These are phyloP conservation scores for Haliaeetus leucogaster DNA, from an alignment of 2,113 vertebrate genomes.

Conservation along the genomic window DNA sequence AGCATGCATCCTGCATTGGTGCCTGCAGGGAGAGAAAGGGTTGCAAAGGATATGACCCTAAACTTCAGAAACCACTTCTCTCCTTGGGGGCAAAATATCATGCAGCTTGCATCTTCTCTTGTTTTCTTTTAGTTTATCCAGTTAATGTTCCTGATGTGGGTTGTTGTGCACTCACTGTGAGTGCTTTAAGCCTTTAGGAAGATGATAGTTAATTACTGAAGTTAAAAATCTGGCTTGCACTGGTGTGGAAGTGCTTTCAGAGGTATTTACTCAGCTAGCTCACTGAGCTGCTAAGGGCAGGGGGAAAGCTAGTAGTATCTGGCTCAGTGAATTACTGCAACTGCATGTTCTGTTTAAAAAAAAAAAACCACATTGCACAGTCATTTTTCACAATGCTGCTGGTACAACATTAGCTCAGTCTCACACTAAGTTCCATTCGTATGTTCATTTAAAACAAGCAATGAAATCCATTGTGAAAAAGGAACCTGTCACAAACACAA, in stretches of 20 bases:
- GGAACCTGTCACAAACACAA: neutral
- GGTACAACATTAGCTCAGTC: neutral
- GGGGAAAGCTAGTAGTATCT: neutral
- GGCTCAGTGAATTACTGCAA: neutral
- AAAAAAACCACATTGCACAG: neutral
- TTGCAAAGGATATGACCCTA: slow-evolving; percentile 20
- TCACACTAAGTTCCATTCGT: neutral
- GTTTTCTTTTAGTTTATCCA: slow-evolving; percentile 12
- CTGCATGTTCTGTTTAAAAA: neutral
- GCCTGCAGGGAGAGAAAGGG: neutral
- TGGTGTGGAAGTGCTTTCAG: neutral
- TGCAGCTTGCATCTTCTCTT: slow-evolving; percentile 8
- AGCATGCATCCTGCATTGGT: neutral
- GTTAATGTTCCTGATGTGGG: slow-evolving; percentile 2
- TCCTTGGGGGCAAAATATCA: slow-evolving; percentile 28
- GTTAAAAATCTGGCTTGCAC: slow-evolving; percentile 18
- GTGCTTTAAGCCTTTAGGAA: slow-evolving; percentile 24
- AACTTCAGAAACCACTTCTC: slow-evolving; percentile 9
- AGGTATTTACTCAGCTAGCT: neutral
- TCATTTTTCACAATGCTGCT: neutral
- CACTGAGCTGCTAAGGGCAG: neutral
- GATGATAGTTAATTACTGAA: slow-evolving; percentile 24
- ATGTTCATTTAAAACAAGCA: neutral
- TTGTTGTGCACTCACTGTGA: neutral
- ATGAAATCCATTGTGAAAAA: neutral